phyloP scores from a whole-genome alignment of 2,888 invertebrate genomes.

The Tubiluchus corallicola region DNA sequence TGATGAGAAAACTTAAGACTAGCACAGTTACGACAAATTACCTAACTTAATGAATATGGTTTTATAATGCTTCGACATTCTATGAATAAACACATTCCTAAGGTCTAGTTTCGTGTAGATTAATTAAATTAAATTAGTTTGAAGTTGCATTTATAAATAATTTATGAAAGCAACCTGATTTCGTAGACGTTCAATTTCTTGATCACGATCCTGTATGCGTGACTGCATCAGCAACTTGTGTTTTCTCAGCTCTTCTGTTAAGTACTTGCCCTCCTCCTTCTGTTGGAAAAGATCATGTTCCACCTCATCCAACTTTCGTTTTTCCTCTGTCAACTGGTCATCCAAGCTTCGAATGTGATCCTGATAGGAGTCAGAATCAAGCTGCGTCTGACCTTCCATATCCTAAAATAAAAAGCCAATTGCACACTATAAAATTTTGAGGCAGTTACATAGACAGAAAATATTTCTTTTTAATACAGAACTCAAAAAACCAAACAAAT shows the following conservation, averaged over 20 bases:
- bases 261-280: constrained; percentile 33
- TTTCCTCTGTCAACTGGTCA: constrained; percentile 33
- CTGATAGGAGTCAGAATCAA: constrained; percentile 28
- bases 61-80: too few species aligned
- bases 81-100: too few species aligned
- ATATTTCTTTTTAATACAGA: too few species aligned
- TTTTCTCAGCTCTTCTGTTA: constrained; percentile 36
- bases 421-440: background rate
- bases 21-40: too few species aligned
- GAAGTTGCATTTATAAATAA: too few species aligned
- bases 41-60: too few species aligned
- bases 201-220: constrained; percentile 37
- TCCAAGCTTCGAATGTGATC: constrained; percentile 32
- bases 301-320: constrained; percentile 26
- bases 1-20: too few species aligned
- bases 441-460: too few species aligned
- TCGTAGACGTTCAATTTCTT: constrained; percentile 38
- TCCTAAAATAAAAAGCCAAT: constrained; percentile 24
- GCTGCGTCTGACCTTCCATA: constrained; percentile 32
- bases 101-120: too few species aligned
- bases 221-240: constrained; percentile 34
- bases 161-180: constrained; percentile 32
- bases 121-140: too few species aligned
- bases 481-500: too few species aligned
- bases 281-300: constrained; percentile 31